Evolutionary conservation across 2,113 vertebrate genomes (phyloP).

Genomic region (Hiodon alosoides): DNA sequence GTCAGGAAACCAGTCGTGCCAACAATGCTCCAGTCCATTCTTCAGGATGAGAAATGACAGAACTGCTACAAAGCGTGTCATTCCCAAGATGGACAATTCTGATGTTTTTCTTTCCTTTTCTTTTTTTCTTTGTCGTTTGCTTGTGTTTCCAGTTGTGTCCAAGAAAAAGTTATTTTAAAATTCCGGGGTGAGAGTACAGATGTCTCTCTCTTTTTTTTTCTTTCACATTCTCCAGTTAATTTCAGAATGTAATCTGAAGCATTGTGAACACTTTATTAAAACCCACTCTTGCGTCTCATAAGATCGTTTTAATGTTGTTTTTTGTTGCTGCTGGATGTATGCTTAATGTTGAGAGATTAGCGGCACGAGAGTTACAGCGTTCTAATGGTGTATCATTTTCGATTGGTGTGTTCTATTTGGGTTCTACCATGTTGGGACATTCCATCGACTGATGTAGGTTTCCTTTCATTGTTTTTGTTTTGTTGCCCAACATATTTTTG

Average conservation of each 20-base stretch:
- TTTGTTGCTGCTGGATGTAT: no score
- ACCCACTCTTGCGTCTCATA: no score
- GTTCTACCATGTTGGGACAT: slow-evolving; percentile 46
- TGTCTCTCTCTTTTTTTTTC: background rate
- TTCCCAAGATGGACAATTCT: slow-evolving; percentile 65
- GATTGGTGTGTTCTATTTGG: slow-evolving; percentile 31
- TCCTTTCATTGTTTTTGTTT: slow-evolving; percentile 57
- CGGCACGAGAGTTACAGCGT: no score
- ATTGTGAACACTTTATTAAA: slow-evolving; percentile 13
- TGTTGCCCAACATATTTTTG: slow-evolving; percentile 55
- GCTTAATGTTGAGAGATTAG: no score
- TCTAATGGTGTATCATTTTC: no score
- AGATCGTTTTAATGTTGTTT: no score
- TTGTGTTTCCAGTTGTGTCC: slow-evolving; percentile 53
- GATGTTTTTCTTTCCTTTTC: slow-evolving; percentile 48
- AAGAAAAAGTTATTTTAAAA: slow-evolving; percentile 55
- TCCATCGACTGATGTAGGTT: slow-evolving; percentile 42
- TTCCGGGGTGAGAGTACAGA: slow-evolving; percentile 39
- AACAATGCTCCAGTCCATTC: slow-evolving; percentile 63
- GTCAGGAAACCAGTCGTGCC: slow-evolving; percentile 65
- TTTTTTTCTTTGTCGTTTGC: slow-evolving; percentile 60
- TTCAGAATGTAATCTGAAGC: slow-evolving; percentile 3
- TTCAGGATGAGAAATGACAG: slow-evolving; percentile 69
- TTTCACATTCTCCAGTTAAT: slow-evolving; percentile 9
- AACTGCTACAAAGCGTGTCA: slow-evolving; percentile 69